These are phyloP conservation scores for Physeter macrocephalus DNA, from an alignment of 2,113 vertebrate species.

Conservation along the genomic window DNA sequence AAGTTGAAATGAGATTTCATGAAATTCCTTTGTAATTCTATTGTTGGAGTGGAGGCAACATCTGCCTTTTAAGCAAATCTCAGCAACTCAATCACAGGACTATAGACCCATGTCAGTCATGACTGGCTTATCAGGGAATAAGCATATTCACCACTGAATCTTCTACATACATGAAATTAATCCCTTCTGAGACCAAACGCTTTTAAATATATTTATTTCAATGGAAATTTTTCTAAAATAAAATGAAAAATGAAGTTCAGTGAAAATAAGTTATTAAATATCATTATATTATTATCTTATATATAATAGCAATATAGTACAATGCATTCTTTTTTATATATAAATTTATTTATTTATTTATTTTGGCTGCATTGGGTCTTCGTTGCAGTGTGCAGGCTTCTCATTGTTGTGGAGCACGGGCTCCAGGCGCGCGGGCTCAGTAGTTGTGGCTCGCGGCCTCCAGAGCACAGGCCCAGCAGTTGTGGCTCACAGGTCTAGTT, in stretches of 20 bases:
- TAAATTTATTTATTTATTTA: too few species aligned
- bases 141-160: neutral
- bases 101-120: neutral
- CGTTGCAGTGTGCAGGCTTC: too few species aligned
- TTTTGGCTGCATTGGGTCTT: too few species aligned
- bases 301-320: neutral
- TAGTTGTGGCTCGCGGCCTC: too few species aligned
- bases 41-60: neutral
- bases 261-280: neutral
- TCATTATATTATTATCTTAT: neutral
- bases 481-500: too few species aligned
- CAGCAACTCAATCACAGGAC: neutral
- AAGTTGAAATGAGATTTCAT: constrained; percentile 40
- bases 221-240: constrained; percentile 3
- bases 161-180: constrained; percentile 2
- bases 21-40: constrained; percentile 1
- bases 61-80: constrained; percentile 35
- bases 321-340: neutral
- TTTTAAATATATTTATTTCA: constrained; percentile 19
- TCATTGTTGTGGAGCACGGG: too few species aligned
- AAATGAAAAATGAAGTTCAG: neutral
- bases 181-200: neutral
- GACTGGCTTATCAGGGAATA: neutral
- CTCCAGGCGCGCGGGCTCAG: too few species aligned
- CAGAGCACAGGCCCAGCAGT: too few species aligned